phyloP scores from a whole-genome alignment of 2,888 invertebrate species.

The Drosophila mulleri region DNA sequence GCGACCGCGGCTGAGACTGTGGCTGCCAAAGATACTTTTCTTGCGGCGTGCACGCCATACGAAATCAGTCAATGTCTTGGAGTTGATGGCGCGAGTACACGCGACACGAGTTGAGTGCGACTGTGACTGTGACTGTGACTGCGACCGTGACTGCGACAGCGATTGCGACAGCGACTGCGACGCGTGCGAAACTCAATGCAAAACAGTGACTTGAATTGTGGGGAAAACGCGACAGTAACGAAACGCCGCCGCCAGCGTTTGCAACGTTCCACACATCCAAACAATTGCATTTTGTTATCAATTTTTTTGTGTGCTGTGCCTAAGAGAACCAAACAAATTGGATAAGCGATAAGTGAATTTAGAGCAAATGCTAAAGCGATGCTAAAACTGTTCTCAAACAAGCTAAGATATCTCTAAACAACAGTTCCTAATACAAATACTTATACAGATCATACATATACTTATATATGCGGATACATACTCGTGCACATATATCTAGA shows the following conservation, averaged over 20 bases:
- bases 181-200: constrained; percentile 48
- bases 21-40: constrained; percentile 74
- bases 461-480: neutral
- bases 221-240: constrained; percentile 34
- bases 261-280: constrained; percentile 10
- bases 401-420: constrained; percentile 9
- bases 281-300: constrained; percentile 46
- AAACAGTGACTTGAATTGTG: constrained; percentile 38
- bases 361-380: constrained; percentile 11
- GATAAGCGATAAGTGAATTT: constrained; percentile 23
- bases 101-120: constrained; percentile 73
- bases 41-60: constrained; percentile 79
- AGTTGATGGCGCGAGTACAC: constrained; percentile 83
- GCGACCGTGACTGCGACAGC: constrained; percentile 42
- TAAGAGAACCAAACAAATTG: neutral
- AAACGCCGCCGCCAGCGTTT: constrained; percentile 26
- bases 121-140: constrained; percentile 63
- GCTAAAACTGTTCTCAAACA: constrained; percentile 24
- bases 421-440: constrained; percentile 18
- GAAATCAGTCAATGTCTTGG: constrained; percentile 83
- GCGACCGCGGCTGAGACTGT: constrained; percentile 37
- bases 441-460: neutral
- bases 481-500: neutral
- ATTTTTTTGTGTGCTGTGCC: constrained; percentile 46
- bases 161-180: constrained; percentile 21